Evolutionary conservation across 2,797 vertebrate species (phyloP), one percentile per base, ranked within the genome.

Genomic region (Steatocranus sp.): DNA sequence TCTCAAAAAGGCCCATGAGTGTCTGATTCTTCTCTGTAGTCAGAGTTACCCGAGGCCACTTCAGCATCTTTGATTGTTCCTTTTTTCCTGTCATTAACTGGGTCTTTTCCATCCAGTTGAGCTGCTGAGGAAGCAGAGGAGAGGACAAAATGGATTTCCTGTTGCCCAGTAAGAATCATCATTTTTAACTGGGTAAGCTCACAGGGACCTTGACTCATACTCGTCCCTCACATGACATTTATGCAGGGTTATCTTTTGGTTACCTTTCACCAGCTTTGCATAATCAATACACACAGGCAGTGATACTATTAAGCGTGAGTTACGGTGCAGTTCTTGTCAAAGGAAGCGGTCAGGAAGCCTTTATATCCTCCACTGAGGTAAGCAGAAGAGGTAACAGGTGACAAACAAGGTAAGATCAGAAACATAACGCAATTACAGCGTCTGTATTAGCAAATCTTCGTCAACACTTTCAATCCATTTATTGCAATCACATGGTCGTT

Each of bases 401-500:
- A 75, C 68, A 82, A 86, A 91, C 74, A 81, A 58, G 80, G 38
- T 11, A 63, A 81, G 11, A 80, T 66, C 76, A 61, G 76, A 66
- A 80, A 75, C 81, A 63, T 75, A 94, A 94, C 58, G 49, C 46
- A 78, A 88, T 93, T 83, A 86, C 18, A 58, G 43, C 18, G 23
- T 74, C 46, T 66, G 10, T 7, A 51, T 48, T 73, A 73, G 61
- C 25, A 73, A 73, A 48, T 49, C 20, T 74, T 48, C 15, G 17
- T 9, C 2, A 20, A 63, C 25, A 14, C 27, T 81, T 80, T 51
- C 7, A 50, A 27, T 77, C 30, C 50, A 79, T 76, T 74, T 84
- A 89, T 92, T 81, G 41, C 74, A 88, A 91, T 92, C 46, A 90
- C 41, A 63, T 38, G 48, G 2, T 80, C 23, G 1, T 76, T 89